phyloP scores from a whole-genome alignment of 2,797 vertebrate species.

The Bryconaethiops microstoma region DNA sequence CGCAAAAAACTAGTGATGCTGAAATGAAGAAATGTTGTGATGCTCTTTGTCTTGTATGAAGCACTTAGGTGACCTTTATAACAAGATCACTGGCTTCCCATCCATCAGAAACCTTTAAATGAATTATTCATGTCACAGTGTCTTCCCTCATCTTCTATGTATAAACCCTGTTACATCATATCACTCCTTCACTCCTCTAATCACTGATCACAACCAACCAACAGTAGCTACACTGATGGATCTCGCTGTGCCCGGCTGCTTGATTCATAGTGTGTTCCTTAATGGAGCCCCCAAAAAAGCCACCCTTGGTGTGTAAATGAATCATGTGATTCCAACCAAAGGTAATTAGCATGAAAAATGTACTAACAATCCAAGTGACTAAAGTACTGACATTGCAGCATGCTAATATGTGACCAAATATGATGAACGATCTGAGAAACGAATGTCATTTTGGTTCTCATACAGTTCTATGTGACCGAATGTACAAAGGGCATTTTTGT shows the following conservation, averaged over 20 bases:
- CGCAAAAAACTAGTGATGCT: background rate
- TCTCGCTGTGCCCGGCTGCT: conserved; percentile 41
- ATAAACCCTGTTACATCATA: conserved; percentile 27
- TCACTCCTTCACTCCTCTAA: conserved; percentile 42
- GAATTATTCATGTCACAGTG: background rate
- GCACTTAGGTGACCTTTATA: background rate
- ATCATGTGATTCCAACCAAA: conserved; percentile 54
- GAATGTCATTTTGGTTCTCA: conserved; percentile 43
- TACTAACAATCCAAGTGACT: conserved; percentile 51
- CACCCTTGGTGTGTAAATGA: conserved; percentile 61
- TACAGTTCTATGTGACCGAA: conserved; percentile 25
- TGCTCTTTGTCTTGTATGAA: background rate
- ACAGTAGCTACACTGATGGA: conserved; percentile 49
- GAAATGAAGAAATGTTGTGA: background rate
- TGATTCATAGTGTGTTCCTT: conserved; percentile 53
- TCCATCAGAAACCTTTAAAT: conserved; percentile 7
- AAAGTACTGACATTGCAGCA: conserved; percentile 57
- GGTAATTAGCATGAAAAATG: conserved; percentile 58
- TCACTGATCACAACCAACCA: conserved; percentile 48
- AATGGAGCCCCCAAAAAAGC: conserved; percentile 54
- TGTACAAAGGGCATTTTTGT: conserved; percentile 10
- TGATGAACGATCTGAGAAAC: conserved; percentile 53
- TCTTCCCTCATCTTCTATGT: background rate
- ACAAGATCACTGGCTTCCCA: background rate
- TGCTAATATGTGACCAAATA: conserved; percentile 57